Base-by-base conservation (phyloP, 1,140 invertebrate species). In the Drosophila arizonae region DNA sequence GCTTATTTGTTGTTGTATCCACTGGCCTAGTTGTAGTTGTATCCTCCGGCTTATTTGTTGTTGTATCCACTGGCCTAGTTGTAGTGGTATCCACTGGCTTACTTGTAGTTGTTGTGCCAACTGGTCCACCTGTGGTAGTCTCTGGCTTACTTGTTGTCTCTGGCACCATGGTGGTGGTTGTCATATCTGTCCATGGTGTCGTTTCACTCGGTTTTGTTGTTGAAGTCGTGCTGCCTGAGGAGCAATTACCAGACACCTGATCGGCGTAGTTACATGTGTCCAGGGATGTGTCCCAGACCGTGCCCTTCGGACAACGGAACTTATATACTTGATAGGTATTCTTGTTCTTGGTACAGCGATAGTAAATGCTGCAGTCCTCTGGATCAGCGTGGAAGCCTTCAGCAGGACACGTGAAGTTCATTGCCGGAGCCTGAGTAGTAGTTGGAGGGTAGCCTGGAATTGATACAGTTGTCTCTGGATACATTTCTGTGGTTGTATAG, bases 281-380 rank as follows among this genome's bases (percentile, higher is more conserved):
- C 33, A 92, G 73, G 1, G 92, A 80, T 43, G 92, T 91, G 90
- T 95, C 94, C 94, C 94, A 96, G 24, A 95, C 93, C 2, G 95
- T 95, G 67, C 94, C 95, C 11, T 91, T 89, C 1, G 93, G 94
- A 86, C 95, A 96, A 54, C 91, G 92, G 86, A 94, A 96, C 60
- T 94, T 93, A 76, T 94, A 94, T 48, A 92, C 93, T 13, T 85
- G 93, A 63, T 92, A 94, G 0, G 91, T 92, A n/a, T 94, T 93
- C 21, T 94, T 91, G 24, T 92, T 89, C 60, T 90, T 77, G 0
- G 95, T 94, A 86, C 95, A 96, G 80, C 95, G 93, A 67, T 95
- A 95, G 77, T 96, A 96, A 76, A 94, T 95, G 58, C 84, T 93
- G 71, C 95, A 96, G 66, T 96, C 92, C 24, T 93, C 82, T 10